phyloP scores from a whole-genome alignment of 2,888 invertebrate genomes.

The Byasa hedistus region DNA sequence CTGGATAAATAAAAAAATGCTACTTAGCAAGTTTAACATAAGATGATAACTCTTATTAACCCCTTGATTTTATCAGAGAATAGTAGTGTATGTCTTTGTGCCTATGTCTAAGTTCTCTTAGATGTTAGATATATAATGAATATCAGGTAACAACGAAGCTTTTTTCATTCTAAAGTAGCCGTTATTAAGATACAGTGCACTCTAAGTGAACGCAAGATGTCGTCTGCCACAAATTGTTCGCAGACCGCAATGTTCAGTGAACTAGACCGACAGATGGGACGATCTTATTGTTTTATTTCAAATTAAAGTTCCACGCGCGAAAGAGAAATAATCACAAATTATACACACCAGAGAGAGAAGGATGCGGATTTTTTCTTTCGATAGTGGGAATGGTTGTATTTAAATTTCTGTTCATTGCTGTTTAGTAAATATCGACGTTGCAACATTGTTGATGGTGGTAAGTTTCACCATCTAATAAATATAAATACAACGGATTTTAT shows the following conservation, averaged over 20 bases:
- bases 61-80: too few species aligned
- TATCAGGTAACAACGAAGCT: too few species aligned
- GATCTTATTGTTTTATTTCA: constrained; percentile 39
- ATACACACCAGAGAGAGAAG: background rate
- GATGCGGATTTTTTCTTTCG: constrained; percentile 13
- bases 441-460: constrained; percentile 19
- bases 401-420: constrained; percentile 23
- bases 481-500: too few species aligned
- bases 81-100: too few species aligned
- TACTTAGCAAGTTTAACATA: too few species aligned
- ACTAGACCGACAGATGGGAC: constrained; percentile 49
- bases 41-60: too few species aligned
- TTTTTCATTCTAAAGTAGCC: too few species aligned
- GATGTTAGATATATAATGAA: too few species aligned
- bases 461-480: constrained; percentile 8
- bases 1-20: too few species aligned
- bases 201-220: constrained; percentile 41
- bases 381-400: constrained; percentile 10
- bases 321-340: constrained; percentile 22
- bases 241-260: constrained; percentile 49
- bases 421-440: constrained; percentile 14
- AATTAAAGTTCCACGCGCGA: constrained; percentile 28
- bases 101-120: too few species aligned
- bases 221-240: constrained; percentile 48
- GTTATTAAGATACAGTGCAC: constrained; percentile 30